These are phyloP conservation scores for Spinus olivaceus DNA, from an alignment of 2,797 vertebrate genomes.

Conservation along the genomic window DNA sequence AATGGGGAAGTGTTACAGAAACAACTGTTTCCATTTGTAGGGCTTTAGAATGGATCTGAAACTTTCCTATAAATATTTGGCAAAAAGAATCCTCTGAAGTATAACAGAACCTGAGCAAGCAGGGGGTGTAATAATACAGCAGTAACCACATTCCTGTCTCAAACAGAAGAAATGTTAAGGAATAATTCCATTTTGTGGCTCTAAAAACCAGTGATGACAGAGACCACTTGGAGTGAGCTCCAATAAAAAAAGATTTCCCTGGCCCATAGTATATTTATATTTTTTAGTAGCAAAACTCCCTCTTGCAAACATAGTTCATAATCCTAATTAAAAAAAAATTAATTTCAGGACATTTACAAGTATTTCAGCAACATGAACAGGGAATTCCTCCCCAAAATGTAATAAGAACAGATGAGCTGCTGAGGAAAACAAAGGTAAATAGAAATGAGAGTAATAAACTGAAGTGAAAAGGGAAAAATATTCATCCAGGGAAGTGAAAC, in stretches of 20 bases:
- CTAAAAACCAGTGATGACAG: not conserved
- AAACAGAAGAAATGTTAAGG: not conserved
- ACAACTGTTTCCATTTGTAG: not conserved
- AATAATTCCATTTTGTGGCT: not conserved
- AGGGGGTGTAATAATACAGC: not conserved
- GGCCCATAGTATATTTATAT: not conserved
- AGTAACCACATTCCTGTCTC: not conserved
- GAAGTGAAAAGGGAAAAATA: not conserved
- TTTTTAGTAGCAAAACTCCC: not conserved
- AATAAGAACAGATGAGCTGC: not conserved
- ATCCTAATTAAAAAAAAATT: not conserved
- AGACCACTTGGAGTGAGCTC: not conserved
- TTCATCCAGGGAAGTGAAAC: not conserved
- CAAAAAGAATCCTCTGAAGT: not conserved
- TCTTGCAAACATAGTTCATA: not conserved
- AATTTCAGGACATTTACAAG: not conserved
- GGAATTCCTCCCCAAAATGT: not conserved
- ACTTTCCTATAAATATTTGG: not conserved
- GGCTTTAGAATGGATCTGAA: not conserved
- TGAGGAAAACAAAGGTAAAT: not conserved
- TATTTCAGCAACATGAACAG: not conserved
- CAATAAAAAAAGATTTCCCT: not conserved
- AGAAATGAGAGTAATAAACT: not conserved
- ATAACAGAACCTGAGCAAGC: not conserved
- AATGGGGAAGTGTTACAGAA: not conserved